Conservation (phyloP, 64 coral and sea anemone genomes). For the Exaiptasia diaphana region DNA sequence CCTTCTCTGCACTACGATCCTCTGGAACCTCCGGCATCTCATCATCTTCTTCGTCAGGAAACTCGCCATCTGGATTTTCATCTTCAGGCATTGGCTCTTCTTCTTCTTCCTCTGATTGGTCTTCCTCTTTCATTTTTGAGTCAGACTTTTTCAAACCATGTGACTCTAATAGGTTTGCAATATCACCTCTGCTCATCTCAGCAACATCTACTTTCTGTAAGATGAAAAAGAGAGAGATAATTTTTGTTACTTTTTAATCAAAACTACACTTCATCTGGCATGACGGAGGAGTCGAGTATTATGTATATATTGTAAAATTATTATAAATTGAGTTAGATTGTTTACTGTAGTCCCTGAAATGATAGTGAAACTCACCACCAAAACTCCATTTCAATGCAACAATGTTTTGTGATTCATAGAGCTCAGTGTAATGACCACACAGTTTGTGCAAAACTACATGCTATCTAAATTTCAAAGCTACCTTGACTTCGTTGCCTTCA, state of each 20-base stretch:
- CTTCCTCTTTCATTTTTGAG: slow-evolving; percentile 29
- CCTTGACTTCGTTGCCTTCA: slow-evolving; percentile 54
- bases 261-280: too few species aligned
- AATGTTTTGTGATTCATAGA: too few species aligned
- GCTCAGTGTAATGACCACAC: too few species aligned
- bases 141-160: slow-evolving; percentile 40
- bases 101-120: slow-evolving; percentile 28
- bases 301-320: too few species aligned
- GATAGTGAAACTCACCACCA: too few species aligned
- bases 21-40: slow-evolving; percentile 4
- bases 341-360: too few species aligned
- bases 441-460: too few species aligned
- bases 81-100: slow-evolving; percentile 7
- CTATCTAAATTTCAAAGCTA: too few species aligned
- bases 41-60: slow-evolving; percentile 16
- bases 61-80: slow-evolving; percentile 14
- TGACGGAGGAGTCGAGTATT: too few species aligned
- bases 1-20: slow-evolving; percentile 9
- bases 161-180: slow-evolving; percentile 28
- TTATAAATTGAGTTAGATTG: too few species aligned
- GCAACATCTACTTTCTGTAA: slow-evolving; percentile 51
- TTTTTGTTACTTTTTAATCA: too few species aligned
- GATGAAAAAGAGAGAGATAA: background rate
- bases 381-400: too few species aligned
- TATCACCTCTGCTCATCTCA: slow-evolving; percentile 33